phyloP scores from a whole-genome alignment of 2,113 vertebrate species.

The Hemichromis elongatus region DNA sequence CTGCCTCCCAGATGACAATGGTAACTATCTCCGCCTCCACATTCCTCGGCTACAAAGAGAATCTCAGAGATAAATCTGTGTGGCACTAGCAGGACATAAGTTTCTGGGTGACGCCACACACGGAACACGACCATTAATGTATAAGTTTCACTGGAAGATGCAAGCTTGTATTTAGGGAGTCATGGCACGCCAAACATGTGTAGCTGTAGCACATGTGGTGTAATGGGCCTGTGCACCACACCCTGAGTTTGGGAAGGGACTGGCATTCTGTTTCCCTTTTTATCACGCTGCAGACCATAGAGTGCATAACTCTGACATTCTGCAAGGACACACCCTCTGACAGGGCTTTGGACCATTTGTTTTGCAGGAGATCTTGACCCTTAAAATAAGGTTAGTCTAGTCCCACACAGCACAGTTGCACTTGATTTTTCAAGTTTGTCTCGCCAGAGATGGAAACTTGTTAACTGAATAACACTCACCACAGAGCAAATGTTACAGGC shows the following conservation, averaged over 20 bases:
- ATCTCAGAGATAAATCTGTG: slow-evolving; percentile 23
- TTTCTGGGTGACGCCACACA: background rate
- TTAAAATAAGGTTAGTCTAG: slow-evolving; percentile 37
- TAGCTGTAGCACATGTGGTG: slow-evolving; percentile 24
- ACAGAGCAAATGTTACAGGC: slow-evolving; percentile 30
- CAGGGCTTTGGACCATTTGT: slow-evolving; percentile 43
- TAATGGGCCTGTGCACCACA: slow-evolving; percentile 44
- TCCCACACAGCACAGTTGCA: slow-evolving; percentile 16
- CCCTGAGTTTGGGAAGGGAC: slow-evolving; percentile 55
- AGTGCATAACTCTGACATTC: slow-evolving; percentile 55
- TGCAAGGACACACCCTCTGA: slow-evolving; percentile 51
- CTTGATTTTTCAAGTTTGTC: slow-evolving; percentile 18
- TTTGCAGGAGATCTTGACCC: slow-evolving; percentile 14
- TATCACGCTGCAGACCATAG: slow-evolving; percentile 44
- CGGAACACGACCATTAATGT: slow-evolving; percentile 18
- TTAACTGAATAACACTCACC: slow-evolving; percentile 5
- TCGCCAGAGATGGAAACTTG: background rate
- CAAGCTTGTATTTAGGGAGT: slow-evolving; percentile 31
- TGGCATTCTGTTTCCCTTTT: slow-evolving; percentile 58
- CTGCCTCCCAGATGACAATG: slow-evolving; percentile 59
- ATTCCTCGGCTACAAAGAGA: slow-evolving; percentile 41
- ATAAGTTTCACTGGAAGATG: background rate
- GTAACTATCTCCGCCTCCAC: slow-evolving; percentile 35
- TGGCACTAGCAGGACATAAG: background rate
- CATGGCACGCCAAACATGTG: slow-evolving; percentile 51